A percentile compares a stretch with the other conserved stretches of the same genome.
phyloP scores from a whole-genome alignment of 2,888 invertebrate genomes.

The Rhagophthalmus giganteus region DNA sequence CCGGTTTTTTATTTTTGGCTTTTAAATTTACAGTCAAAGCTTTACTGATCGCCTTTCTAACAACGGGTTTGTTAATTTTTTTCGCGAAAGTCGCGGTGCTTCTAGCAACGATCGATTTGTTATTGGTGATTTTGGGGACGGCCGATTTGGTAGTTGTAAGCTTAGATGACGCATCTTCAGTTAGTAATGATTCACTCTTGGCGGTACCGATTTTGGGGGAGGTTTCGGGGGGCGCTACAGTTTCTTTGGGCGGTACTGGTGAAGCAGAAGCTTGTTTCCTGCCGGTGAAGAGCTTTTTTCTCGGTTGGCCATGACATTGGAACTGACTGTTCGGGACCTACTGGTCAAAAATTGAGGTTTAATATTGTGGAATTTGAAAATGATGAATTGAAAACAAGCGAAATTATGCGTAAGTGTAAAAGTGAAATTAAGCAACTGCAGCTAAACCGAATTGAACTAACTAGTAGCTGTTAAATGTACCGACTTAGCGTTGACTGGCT shows the following conservation, averaged over 20 bases:
- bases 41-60: conserved; percentile 22
- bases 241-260: conserved; percentile 45
- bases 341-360: conserved; percentile 1
- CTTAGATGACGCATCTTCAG: conserved; percentile 31
- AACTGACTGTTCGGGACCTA: conserved; percentile 36
- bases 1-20: conserved; percentile 41
- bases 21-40: conserved; percentile 42
- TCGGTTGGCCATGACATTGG: conserved; percentile 56
- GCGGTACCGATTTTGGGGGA: conserved; percentile 35
- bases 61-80: conserved; percentile 31
- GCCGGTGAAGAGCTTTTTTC: conserved; percentile 50
- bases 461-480: no score
- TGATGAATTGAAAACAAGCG: not conserved
- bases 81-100: conserved; percentile 14
- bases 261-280: conserved; percentile 49
- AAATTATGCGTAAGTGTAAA: no score
- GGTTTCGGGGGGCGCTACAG: conserved; percentile 35
- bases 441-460: no score
- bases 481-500: no score
- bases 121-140: conserved; percentile 11
- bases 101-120: conserved; percentile 22
- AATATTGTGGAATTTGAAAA: not conserved
- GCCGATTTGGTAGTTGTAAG: conserved; percentile 23
- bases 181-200: conserved; percentile 35
- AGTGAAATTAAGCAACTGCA: no score